Conservation (phyloP, 2,888 invertebrate species). For the Euproctis similis region DNA sequence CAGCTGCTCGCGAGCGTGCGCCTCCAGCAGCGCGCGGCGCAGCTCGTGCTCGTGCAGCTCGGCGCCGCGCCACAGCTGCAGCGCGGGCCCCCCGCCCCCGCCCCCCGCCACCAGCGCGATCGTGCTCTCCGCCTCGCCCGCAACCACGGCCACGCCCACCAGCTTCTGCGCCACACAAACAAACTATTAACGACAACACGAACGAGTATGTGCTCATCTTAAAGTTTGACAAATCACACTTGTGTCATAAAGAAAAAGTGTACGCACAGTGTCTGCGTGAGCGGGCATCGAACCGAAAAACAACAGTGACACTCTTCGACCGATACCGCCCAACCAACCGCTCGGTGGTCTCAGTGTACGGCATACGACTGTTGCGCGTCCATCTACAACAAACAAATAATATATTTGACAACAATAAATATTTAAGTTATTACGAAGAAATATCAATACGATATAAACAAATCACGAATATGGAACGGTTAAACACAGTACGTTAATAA, state of each 20-base stretch:
- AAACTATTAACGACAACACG: background rate
- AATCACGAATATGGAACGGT: too few relatives aligned
- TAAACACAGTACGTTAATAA: too few relatives aligned
- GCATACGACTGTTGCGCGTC: slow-evolving; percentile 81
- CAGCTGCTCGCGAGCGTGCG: slow-evolving; percentile 66
- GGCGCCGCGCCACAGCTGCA: slow-evolving; percentile 88
- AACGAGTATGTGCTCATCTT: too few relatives aligned
- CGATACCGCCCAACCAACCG: slow-evolving; percentile 91
- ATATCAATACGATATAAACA: too few relatives aligned
- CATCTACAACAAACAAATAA: slow-evolving; percentile 60
- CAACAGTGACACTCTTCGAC: slow-evolving; percentile 85
- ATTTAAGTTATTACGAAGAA: too few relatives aligned
- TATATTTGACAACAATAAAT: too few relatives aligned
- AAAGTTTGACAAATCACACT: too few relatives aligned
- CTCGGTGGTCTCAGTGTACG: slow-evolving; percentile 83
- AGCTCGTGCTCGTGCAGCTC: slow-evolving; percentile 87
- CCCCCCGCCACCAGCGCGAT: slow-evolving; percentile 75
- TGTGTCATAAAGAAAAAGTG: background rate
- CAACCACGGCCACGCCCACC: slow-evolving; percentile 75
- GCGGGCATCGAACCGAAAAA: slow-evolving; percentile 85
- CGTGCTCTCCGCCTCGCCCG: slow-evolving; percentile 13
- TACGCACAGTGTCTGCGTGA: slow-evolving; percentile 78
- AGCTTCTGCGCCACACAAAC: slow-evolving; percentile 62
- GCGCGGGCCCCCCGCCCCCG: slow-evolving; percentile 83
- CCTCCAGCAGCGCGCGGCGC: slow-evolving; percentile 81